These are phyloP conservation scores for Rosalia funebris DNA, from an alignment of 2,888 invertebrate species.

Conservation along the genomic window DNA sequence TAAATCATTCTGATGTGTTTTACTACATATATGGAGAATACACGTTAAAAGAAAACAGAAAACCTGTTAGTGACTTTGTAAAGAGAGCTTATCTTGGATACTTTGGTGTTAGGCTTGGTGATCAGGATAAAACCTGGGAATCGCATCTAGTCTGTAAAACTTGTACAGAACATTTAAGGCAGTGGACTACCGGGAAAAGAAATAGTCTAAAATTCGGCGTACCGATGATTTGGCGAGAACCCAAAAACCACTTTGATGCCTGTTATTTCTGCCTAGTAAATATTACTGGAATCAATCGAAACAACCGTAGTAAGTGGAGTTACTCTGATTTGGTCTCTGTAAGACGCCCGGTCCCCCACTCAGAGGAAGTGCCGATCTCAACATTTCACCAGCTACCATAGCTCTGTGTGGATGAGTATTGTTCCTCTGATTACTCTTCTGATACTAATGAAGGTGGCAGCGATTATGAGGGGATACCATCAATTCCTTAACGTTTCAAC, in stretches of 20 bases:
- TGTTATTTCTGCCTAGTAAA: not conserved
- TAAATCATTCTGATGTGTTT: slow-evolving; percentile 4
- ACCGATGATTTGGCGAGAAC: slow-evolving; percentile 37
- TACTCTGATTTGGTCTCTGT: not conserved
- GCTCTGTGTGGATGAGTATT: too few relatives aligned
- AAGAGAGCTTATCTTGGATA: slow-evolving; percentile 40
- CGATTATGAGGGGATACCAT: not conserved
- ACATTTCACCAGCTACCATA: not conserved
- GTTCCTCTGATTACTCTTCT: too few relatives aligned
- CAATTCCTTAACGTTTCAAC: too few relatives aligned
- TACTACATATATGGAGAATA: slow-evolving; percentile 4
- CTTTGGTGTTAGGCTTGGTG: slow-evolving; percentile 41
- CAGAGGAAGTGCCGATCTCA: not conserved
- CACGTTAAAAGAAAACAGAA: slow-evolving; percentile 3
- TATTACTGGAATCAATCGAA: not conserved
- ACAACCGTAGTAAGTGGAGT: not conserved
- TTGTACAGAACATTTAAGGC: slow-evolving; percentile 38
- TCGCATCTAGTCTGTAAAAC: slow-evolving; percentile 38
- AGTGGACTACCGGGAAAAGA: slow-evolving; percentile 36
- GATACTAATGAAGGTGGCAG: not conserved
- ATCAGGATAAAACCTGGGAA: slow-evolving; percentile 43
- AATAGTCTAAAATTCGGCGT: slow-evolving; percentile 40
- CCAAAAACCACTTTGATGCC: not conserved
- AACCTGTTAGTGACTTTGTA: slow-evolving; percentile 9
- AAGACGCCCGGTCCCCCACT: not conserved